Conservation (phyloP, 2,888 invertebrate species). For the Orthosia cruda region DNA sequence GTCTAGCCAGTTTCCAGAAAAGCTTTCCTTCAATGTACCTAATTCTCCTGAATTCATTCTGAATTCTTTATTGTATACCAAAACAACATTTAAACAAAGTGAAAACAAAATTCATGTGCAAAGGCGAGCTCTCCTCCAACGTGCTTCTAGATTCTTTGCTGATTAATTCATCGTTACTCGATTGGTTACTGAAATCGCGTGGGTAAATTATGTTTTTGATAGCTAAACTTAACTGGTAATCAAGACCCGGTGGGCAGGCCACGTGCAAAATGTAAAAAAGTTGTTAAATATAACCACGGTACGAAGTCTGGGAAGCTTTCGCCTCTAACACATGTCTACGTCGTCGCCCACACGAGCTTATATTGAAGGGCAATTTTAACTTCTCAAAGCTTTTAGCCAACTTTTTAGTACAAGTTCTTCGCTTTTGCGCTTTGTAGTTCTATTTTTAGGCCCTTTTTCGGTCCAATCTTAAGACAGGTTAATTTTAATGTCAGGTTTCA, state of each 20-base stretch:
- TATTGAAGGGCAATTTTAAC: slow-evolving; percentile 42
- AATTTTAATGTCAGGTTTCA: slow-evolving; percentile 22
- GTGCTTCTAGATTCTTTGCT: neutral
- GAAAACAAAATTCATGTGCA: too few species aligned
- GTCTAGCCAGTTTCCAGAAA: slow-evolving; percentile 19
- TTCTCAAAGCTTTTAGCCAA: slow-evolving; percentile 35
- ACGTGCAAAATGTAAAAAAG: slow-evolving; percentile 45
- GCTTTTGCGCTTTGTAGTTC: neutral
- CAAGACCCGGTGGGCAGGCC: slow-evolving; percentile 16
- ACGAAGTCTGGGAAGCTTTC: slow-evolving; percentile 35
- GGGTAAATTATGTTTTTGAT: neutral
- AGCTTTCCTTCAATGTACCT: neutral
- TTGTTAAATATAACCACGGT: slow-evolving; percentile 43
- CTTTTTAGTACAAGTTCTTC: slow-evolving; percentile 17
- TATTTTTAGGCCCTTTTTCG: slow-evolving; percentile 20
- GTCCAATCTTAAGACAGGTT: neutral
- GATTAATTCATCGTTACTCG: neutral
- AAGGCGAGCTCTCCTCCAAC: too few species aligned
- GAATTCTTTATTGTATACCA: too few species aligned
- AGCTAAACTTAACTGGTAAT: slow-evolving; percentile 13
- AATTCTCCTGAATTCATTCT: neutral
- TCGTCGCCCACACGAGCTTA: slow-evolving; percentile 47
- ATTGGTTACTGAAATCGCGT: neutral
- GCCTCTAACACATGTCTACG: slow-evolving; percentile 33
- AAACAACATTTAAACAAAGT: too few species aligned